Conservation (phyloP, 1,140 invertebrate genomes). For the Drosophila tsacasi region DNA sequence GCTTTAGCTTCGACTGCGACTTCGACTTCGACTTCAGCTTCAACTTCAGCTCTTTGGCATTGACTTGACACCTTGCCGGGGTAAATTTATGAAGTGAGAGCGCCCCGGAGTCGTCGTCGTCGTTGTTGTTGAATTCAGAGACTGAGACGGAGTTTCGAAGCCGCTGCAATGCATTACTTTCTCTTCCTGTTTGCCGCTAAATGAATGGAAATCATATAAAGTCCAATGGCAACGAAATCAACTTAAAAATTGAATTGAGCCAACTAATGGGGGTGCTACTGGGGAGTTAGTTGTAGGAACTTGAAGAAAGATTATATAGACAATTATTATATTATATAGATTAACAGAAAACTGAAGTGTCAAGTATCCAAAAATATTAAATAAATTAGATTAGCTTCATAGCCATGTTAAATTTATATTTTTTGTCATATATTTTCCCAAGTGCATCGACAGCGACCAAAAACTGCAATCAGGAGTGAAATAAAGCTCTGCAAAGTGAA, state of each 20-base stretch:
- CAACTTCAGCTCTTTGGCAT: conserved; percentile 67
- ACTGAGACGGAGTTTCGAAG: conserved; percentile 28
- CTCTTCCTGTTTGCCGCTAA: conserved; percentile 79
- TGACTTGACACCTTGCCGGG: conserved; percentile 77
- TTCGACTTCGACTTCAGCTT: conserved; percentile 35
- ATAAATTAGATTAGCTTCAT: too few relatives aligned
- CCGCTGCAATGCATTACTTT: conserved; percentile 73
- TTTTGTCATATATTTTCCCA: not conserved
- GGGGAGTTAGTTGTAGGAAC: not conserved
- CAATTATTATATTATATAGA: too few relatives aligned
- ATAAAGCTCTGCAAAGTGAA: conserved; percentile 7
- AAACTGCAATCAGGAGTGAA: conserved; percentile 11
- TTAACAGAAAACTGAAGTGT: too few relatives aligned
- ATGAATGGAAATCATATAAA: conserved; percentile 75
- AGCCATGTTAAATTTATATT: not conserved
- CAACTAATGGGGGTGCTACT: conserved; percentile 38
- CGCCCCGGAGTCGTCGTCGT: conserved; percentile 42
- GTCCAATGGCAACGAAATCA: conserved; percentile 34
- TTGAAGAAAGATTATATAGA: too few relatives aligned
- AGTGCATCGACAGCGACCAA: conserved; percentile 18
- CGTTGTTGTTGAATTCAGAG: conserved; percentile 27
- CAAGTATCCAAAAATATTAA: too few relatives aligned
- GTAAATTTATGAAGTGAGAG: conserved; percentile 81
- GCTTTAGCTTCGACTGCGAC: conserved; percentile 21
- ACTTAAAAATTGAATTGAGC: conserved; percentile 24